Evolutionary conservation across 2,797 vertebrate genomes (phyloP).

Genomic region (Centropyge bicolor): DNA sequence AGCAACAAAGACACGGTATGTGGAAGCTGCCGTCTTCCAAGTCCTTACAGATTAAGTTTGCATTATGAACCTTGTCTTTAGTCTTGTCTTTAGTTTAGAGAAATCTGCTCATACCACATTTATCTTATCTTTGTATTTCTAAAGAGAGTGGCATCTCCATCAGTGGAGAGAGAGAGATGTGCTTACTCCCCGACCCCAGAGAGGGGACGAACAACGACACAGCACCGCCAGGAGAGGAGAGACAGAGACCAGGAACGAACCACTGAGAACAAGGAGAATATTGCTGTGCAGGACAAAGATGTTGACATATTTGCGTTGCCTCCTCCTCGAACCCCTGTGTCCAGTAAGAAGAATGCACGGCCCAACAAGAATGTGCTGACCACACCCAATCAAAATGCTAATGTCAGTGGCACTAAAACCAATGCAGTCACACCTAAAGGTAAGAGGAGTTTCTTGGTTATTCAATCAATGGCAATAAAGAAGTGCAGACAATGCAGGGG

Average conservation of each 20-base stretch:
- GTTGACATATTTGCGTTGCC: constrained; percentile 84
- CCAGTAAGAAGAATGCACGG: constrained; percentile 78
- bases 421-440: constrained; percentile 79
- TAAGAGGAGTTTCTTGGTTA: constrained; percentile 56
- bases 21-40: not conserved
- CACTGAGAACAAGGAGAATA: constrained; percentile 90
- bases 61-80: constrained; percentile 3
- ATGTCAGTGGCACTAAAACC: constrained; percentile 41
- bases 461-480: constrained; percentile 7
- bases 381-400: constrained; percentile 74
- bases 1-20: constrained; percentile 67
- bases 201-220: constrained; percentile 50
- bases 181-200: constrained; percentile 62
- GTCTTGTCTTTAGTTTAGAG: not conserved
- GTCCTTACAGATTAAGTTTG: not conserved
- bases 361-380: constrained; percentile 79
- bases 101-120: not conserved
- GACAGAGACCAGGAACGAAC: constrained; percentile 70
- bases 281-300: constrained; percentile 73
- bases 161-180: constrained; percentile 65
- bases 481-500: not conserved
- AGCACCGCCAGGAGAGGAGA: constrained; percentile 60
- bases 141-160: constrained; percentile 77
- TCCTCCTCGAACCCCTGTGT: constrained; percentile 84
- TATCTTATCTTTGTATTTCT: constrained; percentile 20